Base-by-base conservation (phyloP, 2,113 vertebrate genomes). In the Vicugna pacos region DNA sequence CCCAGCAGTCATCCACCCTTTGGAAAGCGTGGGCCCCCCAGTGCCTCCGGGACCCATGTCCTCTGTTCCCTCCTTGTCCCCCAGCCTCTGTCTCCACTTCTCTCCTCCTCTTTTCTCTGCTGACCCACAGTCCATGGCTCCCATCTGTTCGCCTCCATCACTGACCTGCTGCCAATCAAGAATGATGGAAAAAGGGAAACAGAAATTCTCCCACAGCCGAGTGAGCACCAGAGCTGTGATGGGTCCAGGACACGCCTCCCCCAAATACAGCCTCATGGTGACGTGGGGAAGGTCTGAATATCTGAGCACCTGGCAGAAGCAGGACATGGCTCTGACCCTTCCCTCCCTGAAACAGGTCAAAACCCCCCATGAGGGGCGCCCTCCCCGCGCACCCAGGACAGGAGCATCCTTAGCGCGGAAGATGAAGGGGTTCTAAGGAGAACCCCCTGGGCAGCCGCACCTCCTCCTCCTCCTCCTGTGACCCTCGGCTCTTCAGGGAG, bases 321-420 rank as follows among this genome's bases (percentile, higher is more conserved):
- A 24, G n/a, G 38, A 38, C 4, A 1, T 65, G 24, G 16, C 26
- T 42, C 24, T 30, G 60, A 54, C 17, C n/a, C 17, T 8, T 5
- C 12, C 64, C 14, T 12, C 65, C 24, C n/a, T 14, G 3, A 32
- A 13, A 19, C 48, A 54, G 60, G 60, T 67, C 60, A 64, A 46
- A 30, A 5, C 60, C 48, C 65, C 46, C 28, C 0, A 0, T 48
- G 22, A 35, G 62, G 28, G 16, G 4, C 13, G 6, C 5, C 22
- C 13, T 50, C 2, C 22, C 46, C 20, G 11, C 2, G 65, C 5
- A 11, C 14, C 0, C n/a, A 32, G 48, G 26, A 42, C 38, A 17
- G 28, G 9, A 16, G 9, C 19, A 15, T 42, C n/a, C 73, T 67
- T 67, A 42, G 19, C n/a, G 14, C 7, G 2, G 73, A 77, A 38